Evolutionary conservation across 2,113 vertebrate species (phyloP).

Genomic region (Podarcis cretensis): DNA sequence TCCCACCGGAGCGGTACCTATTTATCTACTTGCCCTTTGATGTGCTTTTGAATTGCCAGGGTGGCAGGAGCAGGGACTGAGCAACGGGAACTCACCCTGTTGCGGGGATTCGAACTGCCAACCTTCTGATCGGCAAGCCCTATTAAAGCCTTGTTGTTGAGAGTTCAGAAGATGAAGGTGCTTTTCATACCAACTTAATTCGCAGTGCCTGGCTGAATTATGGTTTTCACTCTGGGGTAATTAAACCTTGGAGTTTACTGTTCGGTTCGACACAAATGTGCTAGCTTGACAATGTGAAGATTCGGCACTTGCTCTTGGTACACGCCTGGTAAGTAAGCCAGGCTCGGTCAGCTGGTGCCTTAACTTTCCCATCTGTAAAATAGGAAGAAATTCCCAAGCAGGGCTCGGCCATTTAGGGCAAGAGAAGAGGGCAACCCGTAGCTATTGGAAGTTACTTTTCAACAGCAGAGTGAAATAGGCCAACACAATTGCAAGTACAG

Average conservation of each 20-base stretch:
- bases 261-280: neutral
- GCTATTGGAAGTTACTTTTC: neutral
- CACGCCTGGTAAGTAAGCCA: neutral
- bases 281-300: neutral
- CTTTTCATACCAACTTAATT: neutral
- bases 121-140: no score
- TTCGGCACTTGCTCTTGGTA: neutral
- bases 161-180: neutral
- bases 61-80: no score
- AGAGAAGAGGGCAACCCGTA: neutral
- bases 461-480: neutral
- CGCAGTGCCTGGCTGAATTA: neutral
- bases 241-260: neutral
- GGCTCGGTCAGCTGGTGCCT: neutral
- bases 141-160: neutral
- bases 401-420: neutral
- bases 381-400: neutral
- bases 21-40: no score
- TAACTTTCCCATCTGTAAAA: neutral
- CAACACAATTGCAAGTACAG: neutral
- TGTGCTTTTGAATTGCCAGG: no score
- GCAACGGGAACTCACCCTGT: no score
- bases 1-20: no score
- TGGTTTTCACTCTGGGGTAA: neutral
- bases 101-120: no score